Conservation (phyloP, 2,797 vertebrate species). For the Myotis vivesi region DNA sequence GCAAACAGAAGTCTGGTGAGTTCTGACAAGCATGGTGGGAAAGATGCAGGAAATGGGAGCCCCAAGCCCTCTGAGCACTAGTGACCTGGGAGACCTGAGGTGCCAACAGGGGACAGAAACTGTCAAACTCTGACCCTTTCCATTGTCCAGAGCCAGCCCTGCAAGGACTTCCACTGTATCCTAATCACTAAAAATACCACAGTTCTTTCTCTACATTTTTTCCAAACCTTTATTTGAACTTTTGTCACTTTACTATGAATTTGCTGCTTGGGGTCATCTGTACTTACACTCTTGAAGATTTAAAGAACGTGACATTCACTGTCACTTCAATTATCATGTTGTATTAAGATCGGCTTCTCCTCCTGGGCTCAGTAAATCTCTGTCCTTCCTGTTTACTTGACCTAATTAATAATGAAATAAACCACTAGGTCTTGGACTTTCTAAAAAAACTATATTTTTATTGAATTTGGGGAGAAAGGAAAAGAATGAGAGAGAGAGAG, state of each 20-base stretch:
- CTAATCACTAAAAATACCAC: neutral
- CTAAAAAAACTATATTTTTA: neutral
- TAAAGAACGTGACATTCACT: neutral
- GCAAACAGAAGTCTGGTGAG: neutral
- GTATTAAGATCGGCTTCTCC: neutral
- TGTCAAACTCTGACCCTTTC: neutral
- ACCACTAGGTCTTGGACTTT: neutral
- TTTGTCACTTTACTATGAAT: neutral
- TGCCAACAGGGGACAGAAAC: neutral
- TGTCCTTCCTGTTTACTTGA: neutral
- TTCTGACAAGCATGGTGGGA: neutral
- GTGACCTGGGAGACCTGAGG: neutral
- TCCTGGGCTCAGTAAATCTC: neutral
- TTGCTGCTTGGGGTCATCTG: neutral
- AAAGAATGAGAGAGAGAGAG: too few species aligned
- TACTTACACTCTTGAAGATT: neutral
- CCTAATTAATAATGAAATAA: constrained; percentile 10
- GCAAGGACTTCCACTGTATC: neutral
- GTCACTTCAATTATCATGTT: constrained; percentile 5
- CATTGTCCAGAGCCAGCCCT: neutral
- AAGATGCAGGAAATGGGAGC: neutral
- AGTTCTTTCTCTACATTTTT: neutral
- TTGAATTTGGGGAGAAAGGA: too few species aligned
- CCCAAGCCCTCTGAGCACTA: neutral
- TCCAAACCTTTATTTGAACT: neutral